Percentiles rank a stretch among this genome's conserved stretches.
phyloP scores from a whole-genome alignment of 1,140 invertebrate species.

The Drosophila funebris region DNA sequence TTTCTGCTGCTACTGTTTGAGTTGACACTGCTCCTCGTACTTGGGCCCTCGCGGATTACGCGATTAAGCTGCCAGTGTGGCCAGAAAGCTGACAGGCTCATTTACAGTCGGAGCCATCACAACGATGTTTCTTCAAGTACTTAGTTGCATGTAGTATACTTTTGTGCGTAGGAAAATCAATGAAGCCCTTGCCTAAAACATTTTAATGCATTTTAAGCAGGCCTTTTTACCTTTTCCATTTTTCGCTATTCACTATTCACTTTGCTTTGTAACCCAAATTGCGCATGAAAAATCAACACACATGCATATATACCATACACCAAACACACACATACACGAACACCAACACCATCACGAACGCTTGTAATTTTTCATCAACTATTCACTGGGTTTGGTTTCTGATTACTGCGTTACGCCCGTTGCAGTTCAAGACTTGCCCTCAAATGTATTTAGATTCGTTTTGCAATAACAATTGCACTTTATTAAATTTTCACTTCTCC shows the following conservation, averaged over 20 bases:
- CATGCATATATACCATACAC: conserved; percentile 35
- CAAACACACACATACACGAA: conserved; percentile 28
- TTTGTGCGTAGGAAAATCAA: conserved; percentile 77
- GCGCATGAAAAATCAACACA: conserved; percentile 76
- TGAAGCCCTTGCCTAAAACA: conserved; percentile 59
- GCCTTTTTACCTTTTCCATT: conserved; percentile 57
- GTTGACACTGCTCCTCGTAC: conserved; percentile 25
- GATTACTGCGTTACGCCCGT: conserved; percentile 15
- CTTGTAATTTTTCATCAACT: conserved; percentile 54
- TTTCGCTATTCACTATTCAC: conserved; percentile 35
- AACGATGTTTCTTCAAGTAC: conserved; percentile 4
- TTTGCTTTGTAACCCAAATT: conserved; percentile 78
- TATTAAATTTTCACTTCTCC: conserved; percentile 31
- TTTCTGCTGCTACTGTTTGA: background rate
- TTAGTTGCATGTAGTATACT: conserved; percentile 59
- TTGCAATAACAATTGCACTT: conserved; percentile 29
- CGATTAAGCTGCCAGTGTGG: conserved; percentile 13
- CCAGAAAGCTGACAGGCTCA: conserved; percentile 16
- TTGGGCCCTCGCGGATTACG: conserved; percentile 9
- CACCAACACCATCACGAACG: conserved; percentile 23
- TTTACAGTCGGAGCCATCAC: conserved; percentile 9
- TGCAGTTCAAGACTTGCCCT: no score
- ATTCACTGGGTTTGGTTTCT: conserved; percentile 13
- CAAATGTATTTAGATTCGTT: conserved; percentile 26
- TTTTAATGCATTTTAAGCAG: conserved; percentile 76